Conservation (phyloP, 1,140 invertebrate species). For the Drosophila pectinifera region DNA sequence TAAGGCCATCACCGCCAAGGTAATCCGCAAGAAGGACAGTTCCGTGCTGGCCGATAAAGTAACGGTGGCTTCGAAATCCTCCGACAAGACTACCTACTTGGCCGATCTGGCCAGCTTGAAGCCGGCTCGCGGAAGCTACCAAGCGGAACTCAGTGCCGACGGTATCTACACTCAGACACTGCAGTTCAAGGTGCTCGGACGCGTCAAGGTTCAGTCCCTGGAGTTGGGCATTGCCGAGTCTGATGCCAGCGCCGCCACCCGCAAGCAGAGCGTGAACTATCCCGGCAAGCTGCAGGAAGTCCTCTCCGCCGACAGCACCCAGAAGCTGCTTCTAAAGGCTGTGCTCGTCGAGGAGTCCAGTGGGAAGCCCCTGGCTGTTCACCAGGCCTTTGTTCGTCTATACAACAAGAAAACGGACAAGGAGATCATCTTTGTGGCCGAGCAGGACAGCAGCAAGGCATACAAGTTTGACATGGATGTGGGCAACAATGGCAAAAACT, state of each 20-base stretch:
- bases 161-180: slow-evolving; percentile 88
- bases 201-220: slow-evolving; percentile 90
- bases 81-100: slow-evolving; percentile 89
- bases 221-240: slow-evolving; percentile 96
- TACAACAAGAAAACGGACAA: slow-evolving; percentile 88
- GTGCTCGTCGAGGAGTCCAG: slow-evolving; percentile 90
- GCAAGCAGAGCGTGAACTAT: slow-evolving; percentile 90
- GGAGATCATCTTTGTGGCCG: slow-evolving; percentile 97
- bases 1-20: slow-evolving; percentile 63
- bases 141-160: slow-evolving; percentile 90
- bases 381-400: slow-evolving; percentile 97
- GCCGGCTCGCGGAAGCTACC: slow-evolving; percentile 93
- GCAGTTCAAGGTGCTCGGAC: slow-evolving; percentile 90
- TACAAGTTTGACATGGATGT: slow-evolving; percentile 97
- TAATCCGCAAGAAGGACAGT: slow-evolving; percentile 71
- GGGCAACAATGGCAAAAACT: slow-evolving; percentile 91
- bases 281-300: slow-evolving; percentile 89
- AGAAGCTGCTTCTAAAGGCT: slow-evolving; percentile 95
- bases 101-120: slow-evolving; percentile 93
- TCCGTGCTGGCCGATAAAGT: slow-evolving; percentile 73
- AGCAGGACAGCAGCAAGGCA: slow-evolving; percentile 92
- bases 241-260: slow-evolving; percentile 93
- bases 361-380: slow-evolving; percentile 90
- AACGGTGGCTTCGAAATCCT: slow-evolving; percentile 68
- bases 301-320: slow-evolving; percentile 94